Evolutionary conservation across 2,888 invertebrate species (phyloP), one percentile per base, ranked within the genome.

Genomic region (Cotesia congregata): DNA sequence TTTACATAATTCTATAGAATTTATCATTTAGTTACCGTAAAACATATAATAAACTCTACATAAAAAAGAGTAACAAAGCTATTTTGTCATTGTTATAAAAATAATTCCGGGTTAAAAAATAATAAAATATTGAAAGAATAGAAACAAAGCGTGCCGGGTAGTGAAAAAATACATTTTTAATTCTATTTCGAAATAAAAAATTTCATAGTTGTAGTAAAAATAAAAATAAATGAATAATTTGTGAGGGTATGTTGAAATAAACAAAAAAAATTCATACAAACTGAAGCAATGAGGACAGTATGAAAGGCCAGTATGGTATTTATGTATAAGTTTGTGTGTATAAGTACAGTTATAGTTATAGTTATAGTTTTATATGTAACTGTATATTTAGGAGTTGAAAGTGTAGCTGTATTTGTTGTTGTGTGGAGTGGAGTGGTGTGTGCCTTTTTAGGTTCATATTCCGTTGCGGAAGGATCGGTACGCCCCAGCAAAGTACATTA

Each of bases 401-500:
- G 30, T 30, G 38, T 62, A 61, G 71, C 39, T 62, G 61, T 7
- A 50, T 50, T 50, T 50, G 50, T 50, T 50, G 12, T 50, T 50
- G 50, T 65, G 65, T 67, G 50, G 67, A 59, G 20, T 65, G 38
- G 65, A 67, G 41, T 65, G 50, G 67, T 38, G 50, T 12, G 64
- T 15, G 67, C 73, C 67, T 73, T 73, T 73, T 73, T 73, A 67
- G 59, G 38, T 73, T 59, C 59, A 59, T 67, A 73, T 73, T 73
- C 65, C 67, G 38, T 67, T 67, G 73, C 59, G 17, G 59, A 60
- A 65, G 39, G 70, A 60, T 59, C 38, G 65, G 64, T 68, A 72
- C 67, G 69, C 60, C 73, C 67, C 17, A n/a, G 64, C 59, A 73
- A 73, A 77, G 69, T 77, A 72, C 69, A 77, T 77, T 77, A 77